Evolutionary conservation across 2,113 vertebrate species (phyloP).

Genomic region (Macroglossus sobrinus): DNA sequence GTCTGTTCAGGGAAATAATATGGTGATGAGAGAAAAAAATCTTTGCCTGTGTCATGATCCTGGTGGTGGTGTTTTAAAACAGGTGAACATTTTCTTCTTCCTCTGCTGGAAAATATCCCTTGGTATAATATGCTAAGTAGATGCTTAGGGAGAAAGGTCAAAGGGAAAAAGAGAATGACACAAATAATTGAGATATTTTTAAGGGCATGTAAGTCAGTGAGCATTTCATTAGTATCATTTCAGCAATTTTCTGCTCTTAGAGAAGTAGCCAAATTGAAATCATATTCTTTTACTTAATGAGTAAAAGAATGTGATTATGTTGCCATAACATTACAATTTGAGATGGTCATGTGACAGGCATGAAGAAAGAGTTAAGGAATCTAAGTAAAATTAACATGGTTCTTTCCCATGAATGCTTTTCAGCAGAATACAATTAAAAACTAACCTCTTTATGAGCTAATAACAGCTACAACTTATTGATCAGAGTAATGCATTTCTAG

Average conservation of each 20-base stretch:
- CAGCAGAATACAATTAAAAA: neutral
- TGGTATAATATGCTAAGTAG: slow-evolving; percentile 76
- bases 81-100: slow-evolving; percentile 84
- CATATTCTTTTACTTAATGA: slow-evolving; percentile 55
- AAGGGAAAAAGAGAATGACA: slow-evolving; percentile 70
- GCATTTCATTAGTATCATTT: slow-evolving; percentile 47
- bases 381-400: slow-evolving; percentile 14
- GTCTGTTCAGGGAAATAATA: slow-evolving; percentile 84
- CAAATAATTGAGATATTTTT: slow-evolving; percentile 82
- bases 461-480: neutral
- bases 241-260: slow-evolving; percentile 54
- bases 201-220: slow-evolving; percentile 54
- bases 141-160: slow-evolving; percentile 81
- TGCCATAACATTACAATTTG: slow-evolving; percentile 50
- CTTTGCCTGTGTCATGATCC: slow-evolving; percentile 79
- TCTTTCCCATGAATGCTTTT: slow-evolving; percentile 36
- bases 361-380: slow-evolving; percentile 37
- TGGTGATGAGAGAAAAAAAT: slow-evolving; percentile 79
- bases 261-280: slow-evolving; percentile 62
- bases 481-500: neutral
- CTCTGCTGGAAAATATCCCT: slow-evolving; percentile 76
- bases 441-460: neutral
- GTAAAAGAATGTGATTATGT: slow-evolving; percentile 59
- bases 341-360: slow-evolving; percentile 8
- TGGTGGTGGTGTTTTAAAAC: slow-evolving; percentile 85